These are phyloP conservation scores for Gallinago stenura DNA, from an alignment of 2,797 vertebrate genomes.

Conservation along the genomic window DNA sequence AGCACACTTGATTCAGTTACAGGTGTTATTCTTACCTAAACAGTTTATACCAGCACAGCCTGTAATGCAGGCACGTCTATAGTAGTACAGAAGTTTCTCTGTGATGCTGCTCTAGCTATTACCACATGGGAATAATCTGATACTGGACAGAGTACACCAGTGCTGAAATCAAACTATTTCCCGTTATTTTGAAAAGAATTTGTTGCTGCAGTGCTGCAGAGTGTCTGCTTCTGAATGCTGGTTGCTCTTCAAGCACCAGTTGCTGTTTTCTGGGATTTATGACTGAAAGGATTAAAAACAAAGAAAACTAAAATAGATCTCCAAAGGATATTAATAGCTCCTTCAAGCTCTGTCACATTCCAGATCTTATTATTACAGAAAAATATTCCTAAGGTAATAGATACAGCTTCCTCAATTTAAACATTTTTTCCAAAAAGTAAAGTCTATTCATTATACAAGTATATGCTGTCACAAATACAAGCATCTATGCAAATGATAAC, in stretches of 20 bases:
- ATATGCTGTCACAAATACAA: neutral
- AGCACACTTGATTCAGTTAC: neutral
- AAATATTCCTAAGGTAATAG: slow-evolving; percentile 11
- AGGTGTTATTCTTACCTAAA: neutral
- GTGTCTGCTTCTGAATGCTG: neutral
- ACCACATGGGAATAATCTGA: neutral
- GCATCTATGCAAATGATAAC: neutral
- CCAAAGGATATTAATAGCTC: slow-evolving; percentile 20
- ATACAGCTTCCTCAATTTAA: neutral
- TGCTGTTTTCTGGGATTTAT: slow-evolving; percentile 37
- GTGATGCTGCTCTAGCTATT: neutral
- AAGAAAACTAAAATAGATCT: slow-evolving; percentile 34
- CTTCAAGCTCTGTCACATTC: neutral
- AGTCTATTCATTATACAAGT: neutral
- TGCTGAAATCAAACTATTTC: neutral
- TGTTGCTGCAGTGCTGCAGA: neutral
- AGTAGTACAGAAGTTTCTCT: neutral
- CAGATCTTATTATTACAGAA: slow-evolving; percentile 14
- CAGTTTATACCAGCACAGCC: neutral
- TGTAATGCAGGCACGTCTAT: neutral
- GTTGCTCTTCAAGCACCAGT: neutral
- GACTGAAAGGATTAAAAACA: slow-evolving; percentile 50
- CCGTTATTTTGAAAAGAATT: neutral
- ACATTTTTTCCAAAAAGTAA: neutral
- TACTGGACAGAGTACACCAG: neutral